Base-by-base conservation (phyloP, 30 jellyfish, hydroid and myxozoan genomes). In the Pseudorhiza aurosa region DNA sequence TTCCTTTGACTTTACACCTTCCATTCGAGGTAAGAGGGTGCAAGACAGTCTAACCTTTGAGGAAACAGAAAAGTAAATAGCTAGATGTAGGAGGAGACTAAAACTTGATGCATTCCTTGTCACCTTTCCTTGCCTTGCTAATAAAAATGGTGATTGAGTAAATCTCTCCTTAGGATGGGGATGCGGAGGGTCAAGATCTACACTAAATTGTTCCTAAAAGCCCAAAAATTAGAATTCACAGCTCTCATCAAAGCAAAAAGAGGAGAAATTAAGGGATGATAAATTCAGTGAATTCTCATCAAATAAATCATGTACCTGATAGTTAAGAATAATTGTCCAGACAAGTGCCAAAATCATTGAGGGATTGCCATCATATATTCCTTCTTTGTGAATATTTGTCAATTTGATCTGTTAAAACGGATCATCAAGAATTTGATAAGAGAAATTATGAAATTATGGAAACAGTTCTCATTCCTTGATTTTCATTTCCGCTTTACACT, bases 301-400 rank as follows among this genome's bases (percentile, higher is more conserved):
- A 2, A 4, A 12, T 67, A 17, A 11, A 14, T 29, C 14, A 50
- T 82, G 60, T 49, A 88, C 97, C 94, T 90, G 97, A 70, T 69
- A 90, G 32, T 64, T 51, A 8, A 82, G 81, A n/a, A 90, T 75
- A 14, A 90, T 49, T 6, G 87, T 83, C 97, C 97, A 90, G 0
- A 90, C 28, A 11, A 90, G 63, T 8, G 89, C 93, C 35, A 90
- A 46, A 2, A 77, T 77, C 82, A 75, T 69, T 17, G 95, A 60
- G 4, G 86, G 79, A 37, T 83, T 90, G 36, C 96, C 96, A 2
- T 83, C 96, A 28, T 84, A 90, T 8, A 90, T 77, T 17, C 89
- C 96, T 42, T 90, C 96, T 53, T 73, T 86, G 70, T 90, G 95
- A n/a, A 90, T 55, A 43, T 68, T 82, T n/a, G 60, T 67, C 88